Evolutionary conservation across 2,888 invertebrate genomes (phyloP), one percentile per base, ranked within the genome.

Genomic region (Anodontia alba): DNA sequence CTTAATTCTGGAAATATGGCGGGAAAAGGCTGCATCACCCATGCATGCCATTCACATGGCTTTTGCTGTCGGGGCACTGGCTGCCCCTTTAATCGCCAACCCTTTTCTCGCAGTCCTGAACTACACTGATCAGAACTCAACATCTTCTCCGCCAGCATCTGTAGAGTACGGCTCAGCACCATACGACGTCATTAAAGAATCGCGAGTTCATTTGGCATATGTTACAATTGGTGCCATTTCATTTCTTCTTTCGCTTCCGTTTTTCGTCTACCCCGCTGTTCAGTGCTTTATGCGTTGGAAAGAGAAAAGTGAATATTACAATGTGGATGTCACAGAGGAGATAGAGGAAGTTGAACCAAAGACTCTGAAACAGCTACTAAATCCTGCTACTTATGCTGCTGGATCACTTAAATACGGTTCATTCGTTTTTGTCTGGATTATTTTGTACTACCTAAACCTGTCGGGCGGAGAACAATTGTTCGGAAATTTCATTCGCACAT

Each of bases 31-130:
- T 1, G 83, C 90, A 5, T 71, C 87, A 12, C 90, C 91, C 7
- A 83, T 90, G 79, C 88, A 90, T 70, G 79, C 86, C 20, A 70
- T 89, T 29, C 90, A 91, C 69, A 89, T 89, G 72, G 90, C 90
- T 10, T 91, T 87, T 66, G 90, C 90, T 0, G 57, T 91, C 12
- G 91, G 91, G 2, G 88, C 90, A n/a, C 36, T 90, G 0, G 49
- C 86, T n/a, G 82, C 79, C 0, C 90, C 90, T 0, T 73, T 87
- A 8, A 76, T 90, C n/a, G 88, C 86, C 5, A 81, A 80, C 68
- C 88, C 88, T 0, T 90, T 89, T 73, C 81, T 90, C 12, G 82
- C 86, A 17, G 79, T 77, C 20, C 54, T 84, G 33, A 43, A 74
- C 17, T 84, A 26, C 67, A 36, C 17, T 10, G 2, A 33, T 15